Conservation (phyloP, 2,888 invertebrate genomes). For the Andrena haemorrhoa region DNA sequence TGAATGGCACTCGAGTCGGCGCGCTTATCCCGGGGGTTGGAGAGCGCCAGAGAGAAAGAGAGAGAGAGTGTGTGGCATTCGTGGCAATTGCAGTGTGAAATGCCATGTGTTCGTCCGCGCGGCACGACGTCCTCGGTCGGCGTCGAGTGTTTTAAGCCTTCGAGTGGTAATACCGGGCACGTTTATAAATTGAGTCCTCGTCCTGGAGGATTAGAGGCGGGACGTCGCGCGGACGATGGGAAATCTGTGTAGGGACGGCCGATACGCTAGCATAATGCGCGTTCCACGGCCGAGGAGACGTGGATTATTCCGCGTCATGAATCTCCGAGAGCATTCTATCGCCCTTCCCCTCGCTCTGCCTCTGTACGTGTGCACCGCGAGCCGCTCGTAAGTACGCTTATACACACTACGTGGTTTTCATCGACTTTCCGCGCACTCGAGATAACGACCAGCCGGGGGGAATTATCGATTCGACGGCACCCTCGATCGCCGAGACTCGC, state of each 20-base stretch:
- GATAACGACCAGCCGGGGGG: constrained; percentile 20
- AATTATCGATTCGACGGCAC: constrained; percentile 34
- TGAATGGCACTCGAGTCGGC: constrained; percentile 58
- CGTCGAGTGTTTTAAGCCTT: constrained; percentile 80
- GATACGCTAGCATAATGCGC: constrained; percentile 64
- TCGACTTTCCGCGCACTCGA: constrained; percentile 47
- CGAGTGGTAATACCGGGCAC: constrained; percentile 77
- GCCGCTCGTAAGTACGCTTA: not conserved
- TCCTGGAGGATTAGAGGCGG: constrained; percentile 76
- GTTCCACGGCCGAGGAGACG: constrained; percentile 69
- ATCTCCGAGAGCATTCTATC: constrained; percentile 64
- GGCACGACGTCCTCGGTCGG: constrained; percentile 61
- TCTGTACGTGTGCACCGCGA: not conserved
- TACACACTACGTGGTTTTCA: constrained; percentile 33
- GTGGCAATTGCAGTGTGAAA: constrained; percentile 76
- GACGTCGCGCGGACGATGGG: constrained; percentile 66
- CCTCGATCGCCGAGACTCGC: constrained; percentile 13
- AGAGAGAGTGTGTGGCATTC: constrained; percentile 53
- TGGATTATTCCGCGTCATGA: constrained; percentile 79
- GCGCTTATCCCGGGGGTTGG: constrained; percentile 45
- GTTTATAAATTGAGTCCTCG: constrained; percentile 82
- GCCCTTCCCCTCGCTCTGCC: constrained; percentile 14
- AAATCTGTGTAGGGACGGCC: constrained; percentile 75
- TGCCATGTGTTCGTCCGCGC: constrained; percentile 70
- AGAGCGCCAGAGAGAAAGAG: too few relatives aligned